Conservation (phyloP, 2,797 vertebrate species). For the Manis crassicaudata region DNA sequence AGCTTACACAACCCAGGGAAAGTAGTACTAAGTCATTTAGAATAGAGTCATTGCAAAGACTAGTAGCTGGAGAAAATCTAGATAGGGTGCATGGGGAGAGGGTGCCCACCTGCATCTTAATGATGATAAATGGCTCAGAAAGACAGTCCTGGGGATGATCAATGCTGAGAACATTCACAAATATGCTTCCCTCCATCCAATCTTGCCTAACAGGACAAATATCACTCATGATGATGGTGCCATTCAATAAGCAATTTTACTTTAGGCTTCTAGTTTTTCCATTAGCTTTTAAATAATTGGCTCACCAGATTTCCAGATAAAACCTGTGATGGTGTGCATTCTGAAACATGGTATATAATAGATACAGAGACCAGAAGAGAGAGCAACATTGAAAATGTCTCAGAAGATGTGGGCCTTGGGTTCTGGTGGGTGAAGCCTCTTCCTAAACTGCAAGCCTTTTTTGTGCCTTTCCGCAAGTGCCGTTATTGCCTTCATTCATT, state of each 20-base stretch:
- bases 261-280: background rate
- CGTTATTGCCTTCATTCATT: background rate
- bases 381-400: background rate
- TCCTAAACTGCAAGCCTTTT: background rate
- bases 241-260: slow-evolving; percentile 6
- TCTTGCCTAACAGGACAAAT: background rate
- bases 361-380: background rate
- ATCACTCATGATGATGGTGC: background rate
- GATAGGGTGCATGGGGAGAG: background rate
- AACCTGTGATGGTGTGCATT: background rate
- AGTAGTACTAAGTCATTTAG: background rate
- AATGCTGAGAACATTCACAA: background rate
- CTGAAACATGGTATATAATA: background rate
- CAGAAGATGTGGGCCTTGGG: background rate
- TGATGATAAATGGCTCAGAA: background rate
- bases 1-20: background rate
- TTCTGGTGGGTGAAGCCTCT: background rate
- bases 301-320: background rate
- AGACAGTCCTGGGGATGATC: no score
- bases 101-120: background rate
- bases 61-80: background rate
- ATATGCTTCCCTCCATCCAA: background rate
- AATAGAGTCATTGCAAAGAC: background rate
- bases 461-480: background rate
- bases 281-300: background rate